Percentiles rank a stretch among this genome's conserved stretches.
These are phyloP conservation scores for Stramonita haemastoma DNA, from an alignment of 2,888 invertebrate species.

Conservation along the genomic window DNA sequence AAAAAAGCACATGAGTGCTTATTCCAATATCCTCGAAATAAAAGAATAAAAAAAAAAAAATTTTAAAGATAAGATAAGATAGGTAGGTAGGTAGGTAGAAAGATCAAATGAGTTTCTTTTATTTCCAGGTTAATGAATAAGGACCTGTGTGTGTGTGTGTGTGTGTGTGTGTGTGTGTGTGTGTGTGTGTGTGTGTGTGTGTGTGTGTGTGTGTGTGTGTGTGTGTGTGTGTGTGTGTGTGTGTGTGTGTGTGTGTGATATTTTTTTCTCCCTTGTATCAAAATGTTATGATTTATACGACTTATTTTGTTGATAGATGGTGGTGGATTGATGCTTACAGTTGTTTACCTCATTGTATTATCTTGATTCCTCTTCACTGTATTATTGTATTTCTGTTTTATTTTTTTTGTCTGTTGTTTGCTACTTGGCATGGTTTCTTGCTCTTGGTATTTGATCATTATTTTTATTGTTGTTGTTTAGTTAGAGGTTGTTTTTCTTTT, in stretches of 20 bases:
- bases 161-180: background rate
- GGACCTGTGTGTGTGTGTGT: background rate
- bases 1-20: background rate
- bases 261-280: background rate
- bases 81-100: no score
- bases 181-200: constrained; percentile 3
- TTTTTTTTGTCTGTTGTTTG: no score
- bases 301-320: background rate
- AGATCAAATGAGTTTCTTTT: no score
- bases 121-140: no score
- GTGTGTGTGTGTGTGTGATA: background rate
- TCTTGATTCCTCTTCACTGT: background rate
- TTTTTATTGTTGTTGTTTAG: no score
- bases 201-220: background rate
- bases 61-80: no score
- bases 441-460: background rate
- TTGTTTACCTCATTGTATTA: background rate
- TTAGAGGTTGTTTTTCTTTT: no score
- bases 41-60: no score
- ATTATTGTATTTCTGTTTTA: background rate
- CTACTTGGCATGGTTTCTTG: background rate
- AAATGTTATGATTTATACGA: background rate
- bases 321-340: background rate
- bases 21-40: background rate
- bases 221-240: background rate